phyloP scores from a whole-genome alignment of 1,140 invertebrate species.

The Drosophila repleta region DNA sequence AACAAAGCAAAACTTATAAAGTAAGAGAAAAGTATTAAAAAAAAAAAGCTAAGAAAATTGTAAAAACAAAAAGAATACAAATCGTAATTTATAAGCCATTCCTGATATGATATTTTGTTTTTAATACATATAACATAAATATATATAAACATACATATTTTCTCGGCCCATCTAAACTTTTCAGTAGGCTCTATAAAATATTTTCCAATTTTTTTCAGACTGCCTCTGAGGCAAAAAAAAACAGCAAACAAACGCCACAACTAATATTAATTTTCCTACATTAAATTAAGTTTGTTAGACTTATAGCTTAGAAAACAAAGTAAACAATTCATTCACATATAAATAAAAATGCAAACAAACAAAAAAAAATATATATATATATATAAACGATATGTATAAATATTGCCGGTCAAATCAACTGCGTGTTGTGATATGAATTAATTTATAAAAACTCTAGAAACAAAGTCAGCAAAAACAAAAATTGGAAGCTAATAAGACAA shows the following conservation, averaged over 20 bases:
- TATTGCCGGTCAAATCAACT: slow-evolving; percentile 74
- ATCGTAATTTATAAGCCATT: slow-evolving; percentile 69
- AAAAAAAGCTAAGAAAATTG: slow-evolving; percentile 35
- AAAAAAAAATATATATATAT: slow-evolving; percentile 41
- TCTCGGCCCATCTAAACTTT: slow-evolving; percentile 25
- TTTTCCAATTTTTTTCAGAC: slow-evolving; percentile 36
- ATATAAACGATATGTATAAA: slow-evolving; percentile 52
- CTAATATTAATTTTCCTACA: slow-evolving; percentile 74
- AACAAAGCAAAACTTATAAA: slow-evolving; percentile 29
- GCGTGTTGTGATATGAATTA: slow-evolving; percentile 83
- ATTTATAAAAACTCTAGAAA: slow-evolving; percentile 62
- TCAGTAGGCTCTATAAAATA: slow-evolving; percentile 5
- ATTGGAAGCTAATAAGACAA: not conserved
- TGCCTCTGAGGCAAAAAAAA: slow-evolving; percentile 62
- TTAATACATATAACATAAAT: slow-evolving; percentile 24
- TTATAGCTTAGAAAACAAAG: slow-evolving; percentile 68
- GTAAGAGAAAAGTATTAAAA: slow-evolving; percentile 52
- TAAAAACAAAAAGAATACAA: slow-evolving; percentile 24
- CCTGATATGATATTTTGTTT: slow-evolving; percentile 67
- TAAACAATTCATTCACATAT: slow-evolving; percentile 58
- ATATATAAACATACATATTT: slow-evolving; percentile 11
- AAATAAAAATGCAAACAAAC: slow-evolving; percentile 45
- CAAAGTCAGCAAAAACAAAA: slow-evolving; percentile 31
- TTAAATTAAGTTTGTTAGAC: slow-evolving; percentile 77
- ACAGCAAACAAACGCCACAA: slow-evolving; percentile 63